Percentiles rank a stretch among this genome's conserved stretches.
Evolutionary conservation across 2,797 vertebrate species (phyloP).

Genomic region (Tauraco hartlaubi): DNA sequence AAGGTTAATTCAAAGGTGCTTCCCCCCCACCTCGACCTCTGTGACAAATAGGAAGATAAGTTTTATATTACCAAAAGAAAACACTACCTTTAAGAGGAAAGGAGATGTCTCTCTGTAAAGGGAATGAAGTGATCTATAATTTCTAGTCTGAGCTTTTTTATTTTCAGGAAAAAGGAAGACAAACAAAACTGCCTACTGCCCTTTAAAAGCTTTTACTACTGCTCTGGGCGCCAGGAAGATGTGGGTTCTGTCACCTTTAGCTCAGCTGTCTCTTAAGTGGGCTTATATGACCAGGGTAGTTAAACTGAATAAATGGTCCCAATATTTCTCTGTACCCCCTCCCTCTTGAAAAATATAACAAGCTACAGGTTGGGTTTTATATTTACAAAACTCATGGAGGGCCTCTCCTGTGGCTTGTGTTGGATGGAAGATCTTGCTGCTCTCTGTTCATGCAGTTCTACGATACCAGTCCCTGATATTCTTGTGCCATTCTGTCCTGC

Average conservation of each 20-base stretch:
- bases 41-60: not conserved
- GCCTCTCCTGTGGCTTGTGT: not conserved
- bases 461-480: not conserved
- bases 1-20: not conserved
- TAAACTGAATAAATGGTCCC: not conserved
- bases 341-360: not conserved
- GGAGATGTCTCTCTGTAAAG: not conserved
- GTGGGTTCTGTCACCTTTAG: not conserved
- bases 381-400: not conserved
- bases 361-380: not conserved
- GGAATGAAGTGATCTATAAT: not conserved
- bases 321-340: not conserved
- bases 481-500: not conserved
- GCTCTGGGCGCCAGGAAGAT: not conserved
- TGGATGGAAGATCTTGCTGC: not conserved
- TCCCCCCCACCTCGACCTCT: not conserved
- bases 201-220: not conserved
- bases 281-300: not conserved
- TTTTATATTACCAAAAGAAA: not conserved
- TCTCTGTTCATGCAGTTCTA: not conserved
- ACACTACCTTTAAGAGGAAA: not conserved
- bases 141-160: not conserved
- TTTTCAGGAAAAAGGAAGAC: conserved; percentile 1
- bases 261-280: not conserved
- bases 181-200: not conserved